Conservation (phyloP, 2,888 invertebrate species). For the Drosophila pseudotakahashii region DNA sequence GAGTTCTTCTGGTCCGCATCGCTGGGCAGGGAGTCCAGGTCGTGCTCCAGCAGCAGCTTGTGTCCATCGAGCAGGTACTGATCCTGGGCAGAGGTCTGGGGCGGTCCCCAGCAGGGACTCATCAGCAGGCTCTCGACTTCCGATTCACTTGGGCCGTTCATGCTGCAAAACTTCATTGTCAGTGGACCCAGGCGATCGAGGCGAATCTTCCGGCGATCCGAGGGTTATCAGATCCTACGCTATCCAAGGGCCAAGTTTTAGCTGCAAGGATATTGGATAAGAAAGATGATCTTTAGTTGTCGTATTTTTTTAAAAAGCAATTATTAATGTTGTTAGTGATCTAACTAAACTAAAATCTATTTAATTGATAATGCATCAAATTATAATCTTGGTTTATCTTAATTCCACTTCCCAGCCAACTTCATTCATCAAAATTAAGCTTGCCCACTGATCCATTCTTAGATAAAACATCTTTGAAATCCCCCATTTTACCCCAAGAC, state of each 20-base stretch:
- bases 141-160: constrained; percentile 85
- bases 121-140: constrained; percentile 90
- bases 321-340: too few relatives aligned
- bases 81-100: constrained; percentile 84
- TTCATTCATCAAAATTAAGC: constrained; percentile 24
- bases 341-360: too few relatives aligned
- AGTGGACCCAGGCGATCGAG: constrained; percentile 64
- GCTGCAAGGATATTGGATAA: background rate
- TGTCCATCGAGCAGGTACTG: constrained; percentile 86
- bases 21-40: constrained; percentile 85
- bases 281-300: background rate
- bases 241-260: constrained; percentile 12
- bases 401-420: background rate
- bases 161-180: constrained; percentile 87
- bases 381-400: too few relatives aligned
- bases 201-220: constrained; percentile 46
- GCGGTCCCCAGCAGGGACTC: constrained; percentile 89
- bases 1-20: constrained; percentile 85
- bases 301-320: too few relatives aligned
- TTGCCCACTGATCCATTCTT: constrained; percentile 7
- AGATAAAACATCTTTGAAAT: constrained; percentile 8
- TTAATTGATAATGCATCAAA: too few relatives aligned
- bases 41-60: constrained; percentile 86
- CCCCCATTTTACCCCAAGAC: background rate
- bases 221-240: constrained; percentile 14